Evolutionary conservation across 1,140 invertebrate species (phyloP).

Genomic region (Brachionus koreanus): DNA sequence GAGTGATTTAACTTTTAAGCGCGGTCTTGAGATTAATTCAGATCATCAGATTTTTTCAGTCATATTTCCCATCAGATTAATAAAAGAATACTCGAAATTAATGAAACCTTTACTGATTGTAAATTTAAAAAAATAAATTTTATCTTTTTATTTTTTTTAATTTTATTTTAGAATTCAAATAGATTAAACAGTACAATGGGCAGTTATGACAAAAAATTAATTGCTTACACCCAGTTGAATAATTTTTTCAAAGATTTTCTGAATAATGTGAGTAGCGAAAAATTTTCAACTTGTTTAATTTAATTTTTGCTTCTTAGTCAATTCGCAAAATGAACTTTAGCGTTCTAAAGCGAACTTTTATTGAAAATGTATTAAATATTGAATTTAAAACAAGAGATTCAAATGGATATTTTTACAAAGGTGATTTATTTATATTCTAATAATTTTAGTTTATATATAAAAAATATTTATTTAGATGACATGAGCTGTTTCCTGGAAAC

Average conservation of each 20-base stretch:
- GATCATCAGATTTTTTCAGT: conserved; percentile 79
- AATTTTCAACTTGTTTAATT: neutral
- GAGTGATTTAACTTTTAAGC: conserved; percentile 71
- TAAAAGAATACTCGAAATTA: conserved; percentile 64
- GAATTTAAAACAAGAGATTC: conserved; percentile 68
- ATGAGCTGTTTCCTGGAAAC: neutral
- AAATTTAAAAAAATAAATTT: neutral
- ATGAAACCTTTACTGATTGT: conserved; percentile 30
- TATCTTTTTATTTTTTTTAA: neutral
- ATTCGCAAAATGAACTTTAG: neutral
- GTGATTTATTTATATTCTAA: conserved; percentile 57
- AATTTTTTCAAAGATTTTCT: conserved; percentile 73
- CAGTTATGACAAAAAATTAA: conserved; percentile 44
- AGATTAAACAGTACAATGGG: conserved; percentile 46
- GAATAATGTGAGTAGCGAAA: conserved; percentile 66
- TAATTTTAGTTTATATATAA: neutral
- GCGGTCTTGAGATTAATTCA: conserved; percentile 72
- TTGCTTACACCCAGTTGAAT: conserved; percentile 68
- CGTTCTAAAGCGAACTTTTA: conserved; percentile 67
- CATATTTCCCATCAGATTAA: conserved; percentile 65
- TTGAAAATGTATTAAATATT: conserved; percentile 71
- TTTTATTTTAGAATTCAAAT: neutral
- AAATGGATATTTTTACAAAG: conserved; percentile 73
- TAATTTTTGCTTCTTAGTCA: neutral
- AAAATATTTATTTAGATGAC: neutral